These are phyloP conservation scores for Smittia sp. DNA, from an alignment of 2,888 invertebrate genomes.

Conservation along the genomic window DNA sequence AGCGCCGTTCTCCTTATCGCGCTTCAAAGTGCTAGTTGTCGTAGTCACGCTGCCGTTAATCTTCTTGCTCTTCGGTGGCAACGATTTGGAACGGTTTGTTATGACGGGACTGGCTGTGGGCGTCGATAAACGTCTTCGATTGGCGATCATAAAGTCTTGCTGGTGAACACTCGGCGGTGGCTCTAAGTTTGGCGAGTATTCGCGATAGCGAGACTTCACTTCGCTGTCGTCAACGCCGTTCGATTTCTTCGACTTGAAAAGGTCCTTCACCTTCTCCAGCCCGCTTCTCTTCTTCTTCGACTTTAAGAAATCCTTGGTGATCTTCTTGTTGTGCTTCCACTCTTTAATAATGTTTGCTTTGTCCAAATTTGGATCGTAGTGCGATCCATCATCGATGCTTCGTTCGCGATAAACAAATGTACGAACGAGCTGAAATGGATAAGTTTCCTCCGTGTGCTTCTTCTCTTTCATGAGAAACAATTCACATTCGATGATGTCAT, in stretches of 20 bases:
- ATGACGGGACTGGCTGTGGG: slow-evolving; percentile 66
- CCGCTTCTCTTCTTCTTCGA: slow-evolving; percentile 68
- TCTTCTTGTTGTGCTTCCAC: slow-evolving; percentile 54
- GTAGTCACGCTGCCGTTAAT: slow-evolving; percentile 49
- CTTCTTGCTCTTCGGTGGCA: slow-evolving; percentile 49
- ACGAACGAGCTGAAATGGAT: slow-evolving; percentile 48
- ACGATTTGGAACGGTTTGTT: slow-evolving; percentile 60
- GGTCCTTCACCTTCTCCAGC: slow-evolving; percentile 63
- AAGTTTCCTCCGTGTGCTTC: slow-evolving; percentile 65
- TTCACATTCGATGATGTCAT: slow-evolving; percentile 68
- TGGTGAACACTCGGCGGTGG: slow-evolving; percentile 14
- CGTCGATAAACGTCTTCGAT: slow-evolving; percentile 71
- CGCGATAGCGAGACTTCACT: slow-evolving; percentile 58
- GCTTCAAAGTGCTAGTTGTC: slow-evolving; percentile 50
- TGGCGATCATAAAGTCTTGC: slow-evolving; percentile 59
- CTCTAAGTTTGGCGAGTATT: slow-evolving; percentile 57
- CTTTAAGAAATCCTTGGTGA: slow-evolving; percentile 54
- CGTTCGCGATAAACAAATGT: slow-evolving; percentile 58
- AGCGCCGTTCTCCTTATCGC: slow-evolving; percentile 52
- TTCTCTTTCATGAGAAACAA: slow-evolving; percentile 70
- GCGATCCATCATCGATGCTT: slow-evolving; percentile 66
- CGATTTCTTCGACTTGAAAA: slow-evolving; percentile 47
- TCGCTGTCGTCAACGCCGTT: slow-evolving; percentile 56
- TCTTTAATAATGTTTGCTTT: slow-evolving; percentile 51
- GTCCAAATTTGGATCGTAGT: slow-evolving; percentile 63